Conservation (phyloP, 2,113 vertebrate genomes). For the Burhinus bistriatus region DNA sequence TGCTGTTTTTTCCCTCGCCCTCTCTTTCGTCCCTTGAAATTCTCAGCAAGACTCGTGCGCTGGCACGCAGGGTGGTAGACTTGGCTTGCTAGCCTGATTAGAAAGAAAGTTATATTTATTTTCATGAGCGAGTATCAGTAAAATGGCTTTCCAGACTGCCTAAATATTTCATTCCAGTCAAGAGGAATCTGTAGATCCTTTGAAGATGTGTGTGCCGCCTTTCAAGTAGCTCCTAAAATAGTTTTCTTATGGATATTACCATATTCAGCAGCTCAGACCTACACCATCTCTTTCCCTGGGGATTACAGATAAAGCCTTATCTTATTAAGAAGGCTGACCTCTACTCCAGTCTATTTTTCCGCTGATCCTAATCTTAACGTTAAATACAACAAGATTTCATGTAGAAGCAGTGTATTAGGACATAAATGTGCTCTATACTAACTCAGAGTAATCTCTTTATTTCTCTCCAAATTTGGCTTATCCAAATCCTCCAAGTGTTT, state of each 20-base stretch:
- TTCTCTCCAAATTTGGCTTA: slow-evolving; percentile 10
- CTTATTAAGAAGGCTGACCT: neutral
- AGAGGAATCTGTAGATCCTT: neutral
- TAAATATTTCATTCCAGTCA: neutral
- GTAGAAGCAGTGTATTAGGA: neutral
- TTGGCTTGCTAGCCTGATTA: neutral
- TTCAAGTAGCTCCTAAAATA: slow-evolving; percentile 1
- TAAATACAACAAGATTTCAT: neutral
- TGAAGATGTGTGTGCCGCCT: neutral
- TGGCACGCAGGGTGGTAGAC: neutral
- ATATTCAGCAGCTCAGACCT: slow-evolving; percentile 1
- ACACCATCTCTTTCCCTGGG: neutral
- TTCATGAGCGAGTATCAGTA: neutral
- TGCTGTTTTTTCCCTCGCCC: neutral
- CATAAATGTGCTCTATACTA: neutral
- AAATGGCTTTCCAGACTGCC: neutral
- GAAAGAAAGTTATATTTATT: slow-evolving; percentile 7
- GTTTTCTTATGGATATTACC: neutral
- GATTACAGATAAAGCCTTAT: neutral
- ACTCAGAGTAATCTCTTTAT: neutral
- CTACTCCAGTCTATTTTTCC: neutral
- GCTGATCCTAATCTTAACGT: neutral
- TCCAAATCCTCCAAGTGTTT: neutral
- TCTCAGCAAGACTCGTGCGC: accelerated
- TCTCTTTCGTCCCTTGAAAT: neutral